Evolutionary conservation across 2,888 invertebrate species (phyloP).

Genomic region (Ormyrus rosae): DNA sequence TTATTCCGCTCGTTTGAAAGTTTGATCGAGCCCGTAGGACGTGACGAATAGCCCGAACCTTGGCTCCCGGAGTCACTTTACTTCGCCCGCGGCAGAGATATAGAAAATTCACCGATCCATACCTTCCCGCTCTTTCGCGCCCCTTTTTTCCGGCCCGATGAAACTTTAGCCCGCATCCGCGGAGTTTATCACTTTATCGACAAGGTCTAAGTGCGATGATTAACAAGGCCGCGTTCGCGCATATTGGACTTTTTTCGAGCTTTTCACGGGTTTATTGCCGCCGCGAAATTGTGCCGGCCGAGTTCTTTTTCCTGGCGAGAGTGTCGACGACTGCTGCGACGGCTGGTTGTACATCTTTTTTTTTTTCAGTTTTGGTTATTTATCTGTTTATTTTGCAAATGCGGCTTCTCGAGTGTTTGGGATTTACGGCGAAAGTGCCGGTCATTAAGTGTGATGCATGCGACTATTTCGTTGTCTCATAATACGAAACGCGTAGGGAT

Average conservation of each 20-base stretch:
- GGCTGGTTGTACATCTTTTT: too few relatives aligned
- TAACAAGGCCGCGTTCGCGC: constrained; percentile 23
- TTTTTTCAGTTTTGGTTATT: too few relatives aligned
- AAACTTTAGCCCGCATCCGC: neutral
- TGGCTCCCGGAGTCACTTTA: neutral
- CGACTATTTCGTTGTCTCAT: too few relatives aligned
- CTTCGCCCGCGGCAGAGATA: neutral
- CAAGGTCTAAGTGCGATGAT: constrained; percentile 37
- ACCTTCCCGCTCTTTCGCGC: neutral
- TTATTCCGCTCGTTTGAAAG: constrained; percentile 54
- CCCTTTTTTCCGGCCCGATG: neutral
- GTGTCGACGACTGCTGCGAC: too few relatives aligned
- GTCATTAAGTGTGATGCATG: too few relatives aligned
- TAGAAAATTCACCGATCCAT: neutral
- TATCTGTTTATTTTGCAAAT: too few relatives aligned
- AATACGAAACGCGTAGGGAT: too few relatives aligned
- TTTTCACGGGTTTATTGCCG: neutral
- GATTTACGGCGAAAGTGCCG: too few relatives aligned
- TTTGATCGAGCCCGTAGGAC: constrained; percentile 59
- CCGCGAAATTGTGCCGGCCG: too few relatives aligned
- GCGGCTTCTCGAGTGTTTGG: too few relatives aligned
- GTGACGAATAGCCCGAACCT: constrained; percentile 53
- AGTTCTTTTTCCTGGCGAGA: too few relatives aligned
- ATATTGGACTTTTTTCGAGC: constrained; percentile 30
- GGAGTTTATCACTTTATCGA: constrained; percentile 46